Evolutionary conservation across 1,140 invertebrate genomes (phyloP).

Genomic region (Gonioctena quinquepunctata): DNA sequence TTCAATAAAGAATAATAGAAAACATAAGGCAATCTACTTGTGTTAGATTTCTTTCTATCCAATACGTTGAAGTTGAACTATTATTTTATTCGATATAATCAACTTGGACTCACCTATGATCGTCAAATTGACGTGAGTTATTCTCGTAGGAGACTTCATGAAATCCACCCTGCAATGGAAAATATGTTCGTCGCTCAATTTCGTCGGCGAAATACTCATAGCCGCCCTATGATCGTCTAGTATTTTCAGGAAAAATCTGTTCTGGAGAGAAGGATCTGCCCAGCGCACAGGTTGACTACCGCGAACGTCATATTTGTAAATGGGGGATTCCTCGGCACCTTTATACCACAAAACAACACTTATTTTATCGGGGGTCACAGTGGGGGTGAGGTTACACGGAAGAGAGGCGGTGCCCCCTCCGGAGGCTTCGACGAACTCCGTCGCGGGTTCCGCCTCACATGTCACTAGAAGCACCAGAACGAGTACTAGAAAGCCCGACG

Average conservation of each 20-base stretch:
- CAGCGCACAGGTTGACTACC: conserved; percentile 43
- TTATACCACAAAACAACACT: conserved; percentile 50
- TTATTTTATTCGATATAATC: neutral
- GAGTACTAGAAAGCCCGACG: conserved; percentile 39
- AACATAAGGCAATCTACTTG: too few relatives aligned
- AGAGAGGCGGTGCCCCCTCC: conserved; percentile 66
- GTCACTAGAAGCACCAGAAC: conserved; percentile 44
- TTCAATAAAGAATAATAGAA: neutral
- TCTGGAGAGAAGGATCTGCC: conserved; percentile 58
- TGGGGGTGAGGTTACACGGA: conserved; percentile 67
- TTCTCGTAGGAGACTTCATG: conserved; percentile 69
- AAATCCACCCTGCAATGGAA: conserved; percentile 80
- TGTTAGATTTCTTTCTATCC: too few relatives aligned
- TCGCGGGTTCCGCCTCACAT: conserved; percentile 45
- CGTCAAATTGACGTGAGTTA: conserved; percentile 72
- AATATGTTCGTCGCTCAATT: conserved; percentile 66
- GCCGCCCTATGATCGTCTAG: conserved; percentile 61
- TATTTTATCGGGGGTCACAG: conserved; percentile 64
- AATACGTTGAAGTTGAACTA: neutral
- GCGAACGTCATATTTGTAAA: conserved; percentile 51
- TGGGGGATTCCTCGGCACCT: conserved; percentile 41
- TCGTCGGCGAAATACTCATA: conserved; percentile 59
- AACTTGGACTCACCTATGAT: conserved; percentile 69
- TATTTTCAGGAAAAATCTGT: conserved; percentile 54
- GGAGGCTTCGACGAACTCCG: conserved; percentile 62